Conservation (phyloP, 1,140 invertebrate species). For the Heliconius nattereri region DNA sequence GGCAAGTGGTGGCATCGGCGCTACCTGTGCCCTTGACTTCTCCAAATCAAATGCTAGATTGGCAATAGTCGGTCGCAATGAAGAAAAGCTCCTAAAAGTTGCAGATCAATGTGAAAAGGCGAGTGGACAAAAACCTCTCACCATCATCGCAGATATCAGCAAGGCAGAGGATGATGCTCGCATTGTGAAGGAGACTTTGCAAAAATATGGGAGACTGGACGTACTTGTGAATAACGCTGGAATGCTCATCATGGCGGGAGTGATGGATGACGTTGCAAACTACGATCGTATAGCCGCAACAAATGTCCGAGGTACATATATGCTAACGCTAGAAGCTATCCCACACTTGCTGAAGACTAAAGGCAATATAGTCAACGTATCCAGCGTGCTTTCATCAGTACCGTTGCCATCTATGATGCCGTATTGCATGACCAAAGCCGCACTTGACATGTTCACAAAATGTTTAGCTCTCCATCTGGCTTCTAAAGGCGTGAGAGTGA, state of each 20-base stretch:
- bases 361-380: conserved; percentile 91
- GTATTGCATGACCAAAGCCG: conserved; percentile 91
- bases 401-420: conserved; percentile 83
- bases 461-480: conserved; percentile 86
- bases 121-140: conserved; percentile 67
- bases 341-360: conserved; percentile 86
- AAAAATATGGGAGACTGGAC: conserved; percentile 84
- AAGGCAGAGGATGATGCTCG: conserved; percentile 83
- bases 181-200: conserved; percentile 83
- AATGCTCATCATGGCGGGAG: conserved; percentile 81
- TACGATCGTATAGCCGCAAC: conserved; percentile 87
- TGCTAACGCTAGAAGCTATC: conserved; percentile 87
- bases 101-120: conserved; percentile 82
- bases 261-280: conserved; percentile 83
- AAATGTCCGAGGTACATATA: conserved; percentile 88
- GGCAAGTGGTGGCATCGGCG: conserved; percentile 67
- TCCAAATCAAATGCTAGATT: conserved; percentile 57
- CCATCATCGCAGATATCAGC: conserved; percentile 84
- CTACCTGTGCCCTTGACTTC: conserved; percentile 55
- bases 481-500: conserved; percentile 87
- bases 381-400: conserved; percentile 86
- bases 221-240: conserved; percentile 90
- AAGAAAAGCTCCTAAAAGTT: conserved; percentile 63
- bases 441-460: conserved; percentile 90
- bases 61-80: conserved; percentile 58